These are phyloP conservation scores for Lasioglossum lativentre DNA, from an alignment of 2,888 invertebrate genomes.

Conservation along the genomic window DNA sequence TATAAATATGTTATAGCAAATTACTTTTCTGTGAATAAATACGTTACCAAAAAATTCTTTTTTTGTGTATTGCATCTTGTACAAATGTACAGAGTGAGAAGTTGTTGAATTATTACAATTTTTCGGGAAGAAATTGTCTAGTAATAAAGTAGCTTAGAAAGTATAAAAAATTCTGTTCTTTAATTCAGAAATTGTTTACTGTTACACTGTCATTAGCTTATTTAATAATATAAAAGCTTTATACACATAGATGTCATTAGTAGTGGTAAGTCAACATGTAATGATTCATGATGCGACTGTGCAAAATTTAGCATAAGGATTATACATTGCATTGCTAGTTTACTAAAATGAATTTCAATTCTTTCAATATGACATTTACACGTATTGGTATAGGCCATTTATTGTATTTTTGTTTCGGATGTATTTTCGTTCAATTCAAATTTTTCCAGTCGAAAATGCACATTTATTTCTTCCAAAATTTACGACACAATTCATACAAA, in stretches of 20 bases:
- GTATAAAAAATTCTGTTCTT: conserved; percentile 72
- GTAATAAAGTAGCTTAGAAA: conserved; percentile 46
- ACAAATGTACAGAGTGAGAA: conserved; percentile 37
- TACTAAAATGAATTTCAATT: conserved; percentile 44
- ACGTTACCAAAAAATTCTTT: conserved; percentile 57
- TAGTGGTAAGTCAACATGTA: conserved; percentile 54
- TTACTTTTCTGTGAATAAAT: conserved; percentile 66
- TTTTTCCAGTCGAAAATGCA: conserved; percentile 30
- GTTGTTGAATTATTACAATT: conserved; percentile 10
- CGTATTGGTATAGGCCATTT: conserved; percentile 56
- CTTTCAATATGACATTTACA: conserved; percentile 43
- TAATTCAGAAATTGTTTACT: conserved; percentile 68
- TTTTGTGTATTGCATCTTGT: conserved; percentile 31
- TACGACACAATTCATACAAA: conserved; percentile 27
- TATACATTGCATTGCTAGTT: conserved; percentile 47
- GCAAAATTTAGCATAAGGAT: conserved; percentile 41
- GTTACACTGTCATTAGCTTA: conserved; percentile 64
- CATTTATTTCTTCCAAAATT: conserved; percentile 28
- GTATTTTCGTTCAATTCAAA: conserved; percentile 24
- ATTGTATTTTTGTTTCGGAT: conserved; percentile 15
- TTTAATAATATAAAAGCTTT: conserved; percentile 72
- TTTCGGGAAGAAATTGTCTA: conserved; percentile 20
- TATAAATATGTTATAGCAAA: conserved; percentile 69
- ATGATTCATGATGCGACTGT: conserved; percentile 30
- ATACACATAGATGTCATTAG: conserved; percentile 63